Base-by-base conservation (phyloP, 2,113 vertebrate species). In the Festucalex cinctus region DNA sequence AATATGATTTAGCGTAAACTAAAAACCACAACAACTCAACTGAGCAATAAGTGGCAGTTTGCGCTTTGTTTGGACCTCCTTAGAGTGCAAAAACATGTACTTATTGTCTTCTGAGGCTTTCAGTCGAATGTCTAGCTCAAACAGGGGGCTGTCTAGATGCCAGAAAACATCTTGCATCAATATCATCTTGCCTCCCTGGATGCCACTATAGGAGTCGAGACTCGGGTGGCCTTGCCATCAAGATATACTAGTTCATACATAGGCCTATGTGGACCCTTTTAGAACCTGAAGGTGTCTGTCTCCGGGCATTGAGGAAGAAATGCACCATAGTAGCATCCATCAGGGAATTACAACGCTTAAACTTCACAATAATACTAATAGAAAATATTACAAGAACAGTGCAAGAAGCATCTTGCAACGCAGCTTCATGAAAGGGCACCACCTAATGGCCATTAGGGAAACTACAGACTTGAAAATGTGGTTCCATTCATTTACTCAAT, bases 381-480 rank as follows among this genome's bases (percentile, higher is more conserved):
- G 19, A n/a, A 49, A 49, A 49, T 49, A 49, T 49, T 20, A 49
- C 48, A 49, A 32, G 28, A 4, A 5, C 17, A 49, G 10, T 53
- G 49, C 19, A 53, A 53, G 49, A 53, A 53, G 9, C 49, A 24
- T 32, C 6, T 36, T 35, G 6, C 56, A 60, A 64, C 2, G 35
- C 20, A 41, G 6, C 37, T 17, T 71, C 44, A 68, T 66, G 57
- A 74, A 65, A 83, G 64, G 83, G 81, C 44, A 71, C 89, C 90
- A 73, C 81, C 91, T 87, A 9, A 77, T 90, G 91, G 89, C 20
- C 20, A 26, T 56, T 58, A 61, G 41, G 63, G 24, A 69, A 49
- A 36, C 17, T 5, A n/a, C 48, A 22, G 48, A n/a, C 48, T 51
- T 22, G 9, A 51, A n/a, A 51, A 51, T 20, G 9, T 17, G 17